A percentile compares a stretch with the other conserved stretches of the same genome.
Conservation (phyloP, 2,113 vertebrate genomes). For the Caranx melampygus region DNA sequence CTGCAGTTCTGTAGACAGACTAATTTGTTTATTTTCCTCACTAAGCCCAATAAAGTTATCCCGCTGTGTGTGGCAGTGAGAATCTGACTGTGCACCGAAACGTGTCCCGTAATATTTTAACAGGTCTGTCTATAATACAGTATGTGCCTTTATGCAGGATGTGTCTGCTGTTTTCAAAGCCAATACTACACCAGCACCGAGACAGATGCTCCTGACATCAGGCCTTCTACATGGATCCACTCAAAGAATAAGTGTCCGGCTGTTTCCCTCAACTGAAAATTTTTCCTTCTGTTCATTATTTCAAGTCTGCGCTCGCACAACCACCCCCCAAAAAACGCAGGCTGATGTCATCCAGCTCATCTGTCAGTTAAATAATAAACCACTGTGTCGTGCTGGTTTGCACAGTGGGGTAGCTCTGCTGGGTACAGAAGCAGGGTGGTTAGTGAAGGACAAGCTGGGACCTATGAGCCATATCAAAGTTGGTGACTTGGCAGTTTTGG, state of each 20-base stretch:
- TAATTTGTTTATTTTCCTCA: not conserved
- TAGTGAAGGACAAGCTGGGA: not conserved
- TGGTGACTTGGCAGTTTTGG: not conserved
- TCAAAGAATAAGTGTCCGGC: slow-evolving; percentile 42
- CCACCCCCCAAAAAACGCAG: slow-evolving; percentile 5
- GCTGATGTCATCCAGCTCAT: slow-evolving; percentile 16
- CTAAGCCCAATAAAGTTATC: not conserved
- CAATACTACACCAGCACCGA: not conserved
- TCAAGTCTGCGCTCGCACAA: slow-evolving; percentile 51
- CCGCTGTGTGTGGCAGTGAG: not conserved
- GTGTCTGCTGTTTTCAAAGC: no score
- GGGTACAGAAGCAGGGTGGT: not conserved
- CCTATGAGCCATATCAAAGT: not conserved
- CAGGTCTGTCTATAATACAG: not conserved
- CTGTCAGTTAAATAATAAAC: slow-evolving; percentile 31
- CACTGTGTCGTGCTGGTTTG: not conserved
- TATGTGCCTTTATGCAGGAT: not conserved
- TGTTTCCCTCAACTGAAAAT: slow-evolving; percentile 14
- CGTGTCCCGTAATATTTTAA: not conserved
- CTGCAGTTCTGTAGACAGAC: not conserved
- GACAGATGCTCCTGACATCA: slow-evolving; percentile 8
- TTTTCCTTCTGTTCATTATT: slow-evolving; percentile 45
- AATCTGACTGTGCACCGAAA: not conserved
- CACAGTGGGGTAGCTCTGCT: not conserved
- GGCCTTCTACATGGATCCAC: slow-evolving; percentile 23